Base-by-base conservation (phyloP, 2,113 vertebrate species). In the Indri indri region DNA sequence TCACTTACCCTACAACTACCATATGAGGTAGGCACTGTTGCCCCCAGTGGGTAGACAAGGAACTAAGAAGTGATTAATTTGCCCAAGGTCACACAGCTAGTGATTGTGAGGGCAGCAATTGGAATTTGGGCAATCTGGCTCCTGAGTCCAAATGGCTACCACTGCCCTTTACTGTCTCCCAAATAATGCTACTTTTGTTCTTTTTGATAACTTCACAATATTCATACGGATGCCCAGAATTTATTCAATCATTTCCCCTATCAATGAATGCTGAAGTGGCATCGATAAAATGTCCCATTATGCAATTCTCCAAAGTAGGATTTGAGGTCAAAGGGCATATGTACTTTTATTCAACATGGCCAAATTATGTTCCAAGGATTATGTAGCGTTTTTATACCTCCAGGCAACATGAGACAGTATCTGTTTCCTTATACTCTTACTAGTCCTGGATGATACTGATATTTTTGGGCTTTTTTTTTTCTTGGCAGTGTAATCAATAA, bases 121-220 rank as follows among this genome's bases (percentile, higher is more conserved):
- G 65, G 82, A 96, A 93, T 22, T 50, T 85, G 65, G 5, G 47
- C 34, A 30, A 7, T 65, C 34, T 91, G 63, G 65, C 30, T 90
- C 59, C 40, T 20, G 16, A 66, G 65, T 81, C 52, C 86, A 89
- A 30, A 91, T 40, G 80, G 32, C 65, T 71, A 45, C 68, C 27
- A 59, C 40, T 94, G 68, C 47, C n/a, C 77, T 91, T 50, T 71
- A 71, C n/a, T 82, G 1, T 65, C 87, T 88, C 50, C 45, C 52
- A 86, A 86, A 68, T 82, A 91, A 61, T 63, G 65, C 23, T 47
- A 57, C 76, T 95, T 95, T 73, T 77, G 25, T 93, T 86, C 34
- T 65, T 79, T 90, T 57, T 47, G 77, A 71, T 61, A 54, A 45
- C 47, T 37, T 32, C 0, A 5, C 22, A 34, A 1, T 91, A 45